Evolutionary conservation across 2,888 invertebrate species (phyloP).

Genomic region (Neoitamus cyanurus): DNA sequence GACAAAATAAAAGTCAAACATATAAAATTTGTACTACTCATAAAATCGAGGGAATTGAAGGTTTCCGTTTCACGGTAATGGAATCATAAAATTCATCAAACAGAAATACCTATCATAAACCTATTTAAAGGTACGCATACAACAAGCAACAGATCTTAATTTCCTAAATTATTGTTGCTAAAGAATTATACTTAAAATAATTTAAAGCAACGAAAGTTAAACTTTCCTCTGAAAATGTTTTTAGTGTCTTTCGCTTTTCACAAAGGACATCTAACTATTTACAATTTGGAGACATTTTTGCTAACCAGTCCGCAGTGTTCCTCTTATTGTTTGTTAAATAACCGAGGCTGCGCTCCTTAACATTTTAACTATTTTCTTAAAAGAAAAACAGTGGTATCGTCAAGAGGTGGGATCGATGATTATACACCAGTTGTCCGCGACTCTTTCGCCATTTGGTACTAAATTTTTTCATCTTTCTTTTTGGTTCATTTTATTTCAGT

Average conservation of each 20-base stretch:
- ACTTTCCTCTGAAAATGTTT: neutral
- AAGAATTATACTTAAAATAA: no score
- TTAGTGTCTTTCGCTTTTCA: neutral
- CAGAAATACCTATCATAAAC: neutral
- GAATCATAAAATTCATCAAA: neutral
- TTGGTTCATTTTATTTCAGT: neutral
- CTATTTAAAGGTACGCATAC: neutral
- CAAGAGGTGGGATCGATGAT: slow-evolving; percentile 43
- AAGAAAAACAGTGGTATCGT: slow-evolving; percentile 41
- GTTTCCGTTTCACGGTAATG: no score
- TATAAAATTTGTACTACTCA: no score
- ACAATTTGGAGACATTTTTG: slow-evolving; percentile 21
- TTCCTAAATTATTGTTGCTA: neutral
- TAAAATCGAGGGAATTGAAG: no score
- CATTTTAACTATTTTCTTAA: slow-evolving; percentile 31
- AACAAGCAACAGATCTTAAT: neutral
- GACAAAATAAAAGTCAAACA: no score
- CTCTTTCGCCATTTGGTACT: slow-evolving; percentile 4
- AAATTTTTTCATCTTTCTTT: neutral
- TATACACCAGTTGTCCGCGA: slow-evolving; percentile 26
- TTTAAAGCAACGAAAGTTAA: neutral
- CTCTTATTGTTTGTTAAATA: neutral
- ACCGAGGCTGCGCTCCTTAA: neutral
- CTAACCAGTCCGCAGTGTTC: neutral
- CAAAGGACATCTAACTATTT: slow-evolving; percentile 11